Evolutionary conservation across 2,888 invertebrate species (phyloP), one percentile per base, ranked within the genome.

Genomic region (Phengaris arion): DNA sequence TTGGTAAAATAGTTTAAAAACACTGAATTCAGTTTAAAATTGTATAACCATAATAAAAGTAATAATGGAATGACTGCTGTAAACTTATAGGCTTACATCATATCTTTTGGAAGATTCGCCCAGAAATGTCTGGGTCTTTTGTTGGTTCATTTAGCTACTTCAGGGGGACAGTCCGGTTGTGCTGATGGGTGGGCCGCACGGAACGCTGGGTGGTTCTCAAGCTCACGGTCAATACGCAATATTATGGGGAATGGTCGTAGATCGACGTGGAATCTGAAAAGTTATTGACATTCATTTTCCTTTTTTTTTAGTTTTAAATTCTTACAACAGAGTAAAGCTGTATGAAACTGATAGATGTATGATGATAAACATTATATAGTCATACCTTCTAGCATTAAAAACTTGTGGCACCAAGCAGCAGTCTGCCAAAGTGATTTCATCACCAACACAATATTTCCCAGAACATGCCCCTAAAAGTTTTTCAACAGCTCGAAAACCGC

Each of bases 321-420:
- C 6, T 48, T 7, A 8, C 48, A 48, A 8, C 48, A 48, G 3
- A 35, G 1, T 3, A 35, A 35, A 22, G 22, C 22, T 35, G 35
- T 35, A 35, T 35, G 35, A 35, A 1, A 3, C 35, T 48, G 48
- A 48, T 59, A 59, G 10, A 59, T 2, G 10, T 59, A 22, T 22
- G 22, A 22, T 22, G 10, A 59, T 15, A 68, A 51, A 52, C 5
- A 51, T 46, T 10, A 6, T 51, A 12, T 15, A 2, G 12, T n/a
- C 81, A 81, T 85, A 97, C 97, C 98, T 96, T 88, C 97, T 95
- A 52, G 99, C 99, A 93, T 98, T 98, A 87, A 97, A 98, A 75
- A 99, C 97, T 93, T 99, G 99, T 72, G 99, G 99, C 74, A 99
- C 97, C 77, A 99, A 94, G 86, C 98, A 99, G 84, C 98, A 97